These are phyloP conservation scores for Cercopithecus mona DNA, from an alignment of 2,113 vertebrate genomes.

Conservation along the genomic window DNA sequence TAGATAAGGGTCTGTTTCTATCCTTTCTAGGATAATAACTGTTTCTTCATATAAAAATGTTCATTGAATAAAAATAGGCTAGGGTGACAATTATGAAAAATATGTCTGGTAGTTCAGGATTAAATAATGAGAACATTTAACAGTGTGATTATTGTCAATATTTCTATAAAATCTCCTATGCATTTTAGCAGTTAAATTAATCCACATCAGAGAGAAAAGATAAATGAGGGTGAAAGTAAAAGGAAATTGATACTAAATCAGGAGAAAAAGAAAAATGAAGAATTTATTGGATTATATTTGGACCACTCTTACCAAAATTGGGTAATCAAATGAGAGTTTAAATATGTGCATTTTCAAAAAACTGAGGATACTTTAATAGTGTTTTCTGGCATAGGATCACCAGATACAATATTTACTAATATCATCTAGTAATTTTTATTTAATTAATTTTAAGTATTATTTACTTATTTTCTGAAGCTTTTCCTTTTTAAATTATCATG, in stretches of 20 bases:
- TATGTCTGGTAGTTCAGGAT: background rate
- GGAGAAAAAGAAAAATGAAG: slow-evolving; percentile 19
- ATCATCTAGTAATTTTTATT: background rate
- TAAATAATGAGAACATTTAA: slow-evolving; percentile 3
- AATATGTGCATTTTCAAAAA: background rate
- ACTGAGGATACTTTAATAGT: background rate
- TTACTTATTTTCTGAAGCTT: background rate
- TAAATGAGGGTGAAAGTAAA: background rate
- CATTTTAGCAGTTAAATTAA: slow-evolving; percentile 14
- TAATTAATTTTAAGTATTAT: background rate
- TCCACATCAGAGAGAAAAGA: background rate
- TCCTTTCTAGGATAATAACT: background rate
- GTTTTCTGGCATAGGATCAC: background rate
- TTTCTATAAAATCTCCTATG: background rate
- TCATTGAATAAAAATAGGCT: background rate
- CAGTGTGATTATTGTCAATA: background rate
- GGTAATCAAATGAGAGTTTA: background rate
- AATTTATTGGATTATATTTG: background rate
- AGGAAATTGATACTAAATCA: background rate
- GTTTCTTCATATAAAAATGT: slow-evolving; percentile 27
- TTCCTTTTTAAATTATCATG: background rate
- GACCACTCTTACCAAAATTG: background rate
- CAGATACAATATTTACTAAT: background rate
- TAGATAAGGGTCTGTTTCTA: background rate
- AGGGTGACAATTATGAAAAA: background rate